Evolutionary conservation across 2,888 invertebrate species (phyloP), one percentile per base, ranked within the genome.

Genomic region (Fragum fragum): DNA sequence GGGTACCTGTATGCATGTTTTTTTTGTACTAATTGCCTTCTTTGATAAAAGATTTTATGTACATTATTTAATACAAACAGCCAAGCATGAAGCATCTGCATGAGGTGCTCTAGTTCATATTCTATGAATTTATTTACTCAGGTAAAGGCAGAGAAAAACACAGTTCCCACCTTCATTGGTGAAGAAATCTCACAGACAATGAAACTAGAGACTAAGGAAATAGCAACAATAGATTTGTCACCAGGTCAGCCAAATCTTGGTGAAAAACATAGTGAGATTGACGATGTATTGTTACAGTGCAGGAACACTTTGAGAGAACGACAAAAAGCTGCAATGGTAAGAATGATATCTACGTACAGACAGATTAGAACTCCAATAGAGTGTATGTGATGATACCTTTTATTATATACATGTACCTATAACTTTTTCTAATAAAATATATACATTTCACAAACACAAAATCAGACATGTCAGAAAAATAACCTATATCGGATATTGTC

Each of bases 281-380:
- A 87, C 36, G 86, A 89, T 47, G 86, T 87, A 68, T 61, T 86
- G 36, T 66, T 70, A 32, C 86, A 86, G 74, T 75, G 81, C 23
- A 87, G 79, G 68, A 81, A 85, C 69, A 63, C 83, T 7, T 57
- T 88, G 68, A 87, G 81, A 70, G 88, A 88, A 32, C 79, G 86
- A 68, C 87, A 89, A 78, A 88, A 88, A 76, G 78, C 82, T 57
- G 74, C 85, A 18, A 89, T 90, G 90, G 90, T 89, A 88, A 29
- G 63, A n/a, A n/a, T n/a, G n/a, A n/a, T n/a, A n/a, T n/a, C n/a
- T n/a, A n/a, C n/a, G n/a, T n/a, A n/a, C n/a, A n/a, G n/a, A n/a
- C n/a, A n/a, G n/a, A n/a, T n/a, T n/a, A n/a, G n/a, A n/a, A n/a
- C n/a, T n/a, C n/a, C n/a, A 39, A 39, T 39, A 39, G 14, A 9